Conservation (phyloP, 1,140 invertebrate species). For the Eubasilissa regina region DNA sequence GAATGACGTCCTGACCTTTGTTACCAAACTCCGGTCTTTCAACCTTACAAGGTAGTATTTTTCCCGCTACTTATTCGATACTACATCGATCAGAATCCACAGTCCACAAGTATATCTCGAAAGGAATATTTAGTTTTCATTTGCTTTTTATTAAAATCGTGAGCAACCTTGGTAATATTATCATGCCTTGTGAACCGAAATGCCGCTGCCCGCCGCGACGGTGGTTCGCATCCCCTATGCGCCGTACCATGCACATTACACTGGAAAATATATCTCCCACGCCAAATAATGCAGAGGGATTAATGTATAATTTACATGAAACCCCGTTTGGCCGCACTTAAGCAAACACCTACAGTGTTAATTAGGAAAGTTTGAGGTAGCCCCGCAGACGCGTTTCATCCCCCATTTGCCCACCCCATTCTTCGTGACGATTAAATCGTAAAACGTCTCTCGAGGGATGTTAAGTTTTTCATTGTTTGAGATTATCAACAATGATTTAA, state of each 20-base stretch:
- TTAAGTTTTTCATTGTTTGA: not conserved
- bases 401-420: not conserved
- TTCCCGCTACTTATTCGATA: no score
- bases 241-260: constrained; percentile 4
- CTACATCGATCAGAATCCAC: no score
- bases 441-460: constrained; percentile 3
- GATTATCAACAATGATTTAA: not conserved
- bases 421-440: not conserved
- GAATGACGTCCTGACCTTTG: no score
- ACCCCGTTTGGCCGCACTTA: constrained; percentile 39
- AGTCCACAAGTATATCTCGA: no score
- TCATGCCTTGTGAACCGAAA: no score
- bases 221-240: no score
- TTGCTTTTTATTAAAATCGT: no score
- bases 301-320: constrained; percentile 59
- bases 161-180: no score
- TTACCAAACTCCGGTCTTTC: no score
- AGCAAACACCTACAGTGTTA: constrained; percentile 57
- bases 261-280: constrained; percentile 13
- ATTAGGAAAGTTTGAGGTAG: constrained; percentile 58
- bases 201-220: no score
- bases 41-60: no score
- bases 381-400: constrained; percentile 6
- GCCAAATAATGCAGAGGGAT: constrained; percentile 55
- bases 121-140: no score